Conservation (phyloP, 2,797 vertebrate species). For the Characodon lateralis region DNA sequence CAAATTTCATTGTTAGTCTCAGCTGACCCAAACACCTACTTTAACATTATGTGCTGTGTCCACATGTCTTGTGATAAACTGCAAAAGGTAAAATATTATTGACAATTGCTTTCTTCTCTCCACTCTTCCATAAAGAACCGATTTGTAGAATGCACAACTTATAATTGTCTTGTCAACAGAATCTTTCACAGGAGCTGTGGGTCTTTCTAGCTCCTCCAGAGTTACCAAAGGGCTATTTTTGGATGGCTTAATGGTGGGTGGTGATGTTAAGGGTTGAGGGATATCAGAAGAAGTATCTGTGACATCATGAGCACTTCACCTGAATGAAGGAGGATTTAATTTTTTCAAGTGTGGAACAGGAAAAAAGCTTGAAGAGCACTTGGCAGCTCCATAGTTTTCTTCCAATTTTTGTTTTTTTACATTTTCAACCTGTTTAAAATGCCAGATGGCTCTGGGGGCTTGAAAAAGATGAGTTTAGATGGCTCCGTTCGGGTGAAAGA, state of each 20-base stretch:
- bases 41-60: neutral
- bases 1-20: neutral
- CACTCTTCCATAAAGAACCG: neutral
- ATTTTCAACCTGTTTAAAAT: constrained; percentile 55
- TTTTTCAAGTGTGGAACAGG: constrained; percentile 21
- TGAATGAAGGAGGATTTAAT: neutral
- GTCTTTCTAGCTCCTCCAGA: neutral
- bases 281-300: neutral
- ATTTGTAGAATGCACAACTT: neutral
- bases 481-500: constrained; percentile 63
- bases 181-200: neutral
- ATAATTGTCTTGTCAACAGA: neutral
- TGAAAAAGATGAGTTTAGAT: constrained; percentile 48
- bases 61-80: neutral
- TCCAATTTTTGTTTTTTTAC: neutral
- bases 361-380: constrained; percentile 60
- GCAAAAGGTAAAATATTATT: neutral
- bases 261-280: neutral
- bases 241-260: neutral
- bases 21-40: neutral
- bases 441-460: constrained; percentile 54
- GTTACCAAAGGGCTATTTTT: neutral
- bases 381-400: constrained; percentile 47
- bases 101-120: neutral
- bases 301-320: neutral